Conservation (phyloP, 2,888 invertebrate genomes). For the Tenthredo livida region DNA sequence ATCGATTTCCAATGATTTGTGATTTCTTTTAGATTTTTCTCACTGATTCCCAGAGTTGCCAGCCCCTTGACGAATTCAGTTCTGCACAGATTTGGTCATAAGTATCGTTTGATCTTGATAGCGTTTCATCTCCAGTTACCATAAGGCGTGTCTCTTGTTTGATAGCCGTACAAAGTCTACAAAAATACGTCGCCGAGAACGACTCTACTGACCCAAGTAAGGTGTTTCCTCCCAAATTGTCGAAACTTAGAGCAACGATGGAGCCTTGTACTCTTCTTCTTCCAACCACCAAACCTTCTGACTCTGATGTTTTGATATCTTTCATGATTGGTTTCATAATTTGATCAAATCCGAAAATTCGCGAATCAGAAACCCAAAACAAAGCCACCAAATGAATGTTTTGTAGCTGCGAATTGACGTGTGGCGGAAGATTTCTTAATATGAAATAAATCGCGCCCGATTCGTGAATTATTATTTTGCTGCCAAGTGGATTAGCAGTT, state of each 20-base stretch:
- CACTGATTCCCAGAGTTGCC: too few relatives aligned
- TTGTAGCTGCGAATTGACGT: constrained; percentile 56
- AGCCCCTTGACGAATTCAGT: too few relatives aligned
- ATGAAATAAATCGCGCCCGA: constrained; percentile 59
- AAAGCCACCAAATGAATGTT: constrained; percentile 59
- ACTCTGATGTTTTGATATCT: constrained; percentile 56
- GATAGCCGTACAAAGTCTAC: constrained; percentile 58
- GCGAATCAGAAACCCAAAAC: constrained; percentile 54
- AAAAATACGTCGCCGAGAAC: constrained; percentile 57
- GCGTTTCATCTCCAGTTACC: constrained; percentile 28
- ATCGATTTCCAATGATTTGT: too few relatives aligned
- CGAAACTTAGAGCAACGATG: constrained; percentile 53
- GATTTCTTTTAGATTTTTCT: too few relatives aligned
- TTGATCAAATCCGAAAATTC: constrained; percentile 52
- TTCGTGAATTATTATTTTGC: constrained; percentile 56
- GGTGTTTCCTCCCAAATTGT: constrained; percentile 56
- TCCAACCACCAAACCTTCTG: constrained; percentile 52
- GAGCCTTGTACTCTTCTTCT: constrained; percentile 46
- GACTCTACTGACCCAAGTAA: constrained; percentile 55
- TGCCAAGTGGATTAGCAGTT: constrained; percentile 56
- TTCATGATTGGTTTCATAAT: constrained; percentile 51
- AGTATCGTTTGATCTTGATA: constrained; percentile 25
- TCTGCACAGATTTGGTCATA: constrained; percentile 39
- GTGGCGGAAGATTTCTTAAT: constrained; percentile 56
- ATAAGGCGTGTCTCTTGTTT: constrained; percentile 51